A percentile compares a stretch with the other conserved stretches of the same genome.
Evolutionary conservation across 2,888 invertebrate species (phyloP).

Genomic region (Hyposoter didymator): DNA sequence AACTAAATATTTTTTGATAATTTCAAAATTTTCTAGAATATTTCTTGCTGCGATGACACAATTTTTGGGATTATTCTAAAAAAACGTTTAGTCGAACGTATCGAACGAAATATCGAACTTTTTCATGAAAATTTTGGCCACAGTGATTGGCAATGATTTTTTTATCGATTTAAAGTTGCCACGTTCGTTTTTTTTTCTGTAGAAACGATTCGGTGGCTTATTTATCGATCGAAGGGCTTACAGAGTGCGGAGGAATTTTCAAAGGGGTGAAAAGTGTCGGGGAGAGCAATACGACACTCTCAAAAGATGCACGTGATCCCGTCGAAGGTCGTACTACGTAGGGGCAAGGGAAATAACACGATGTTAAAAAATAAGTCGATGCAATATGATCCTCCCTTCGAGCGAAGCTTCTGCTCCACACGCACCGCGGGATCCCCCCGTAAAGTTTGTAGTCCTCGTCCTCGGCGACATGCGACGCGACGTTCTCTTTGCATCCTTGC

Average conservation of each 20-base stretch:
- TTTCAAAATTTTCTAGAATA: neutral
- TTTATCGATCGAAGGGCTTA: conserved; percentile 38
- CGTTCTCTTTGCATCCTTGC: conserved; percentile 10
- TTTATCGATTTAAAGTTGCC: neutral
- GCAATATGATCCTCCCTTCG: conserved; percentile 79
- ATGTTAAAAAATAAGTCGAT: conserved; percentile 79
- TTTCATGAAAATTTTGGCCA: no score
- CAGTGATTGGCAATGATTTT: no score
- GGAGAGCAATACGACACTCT: conserved; percentile 7
- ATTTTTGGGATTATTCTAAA: neutral
- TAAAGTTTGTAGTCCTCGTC: conserved; percentile 75
- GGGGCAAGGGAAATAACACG: conserved; percentile 24
- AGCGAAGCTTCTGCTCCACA: conserved; percentile 37
- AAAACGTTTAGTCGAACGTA: no score
- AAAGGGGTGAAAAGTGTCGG: conserved; percentile 60
- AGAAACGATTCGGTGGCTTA: conserved; percentile 20
- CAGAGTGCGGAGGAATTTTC: conserved; percentile 5
- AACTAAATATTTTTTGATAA: no score
- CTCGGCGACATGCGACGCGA: no score
- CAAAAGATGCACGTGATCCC: conserved; percentile 23
- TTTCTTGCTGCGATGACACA: neutral
- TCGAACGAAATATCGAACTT: no score
- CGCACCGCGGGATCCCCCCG: conserved; percentile 62
- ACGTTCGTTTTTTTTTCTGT: neutral
- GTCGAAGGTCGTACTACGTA: conserved; percentile 44